Percentiles rank a stretch among this genome's conserved stretches.
Conservation (phyloP, 2,888 invertebrate species). For the Platycheirus rosarum region DNA sequence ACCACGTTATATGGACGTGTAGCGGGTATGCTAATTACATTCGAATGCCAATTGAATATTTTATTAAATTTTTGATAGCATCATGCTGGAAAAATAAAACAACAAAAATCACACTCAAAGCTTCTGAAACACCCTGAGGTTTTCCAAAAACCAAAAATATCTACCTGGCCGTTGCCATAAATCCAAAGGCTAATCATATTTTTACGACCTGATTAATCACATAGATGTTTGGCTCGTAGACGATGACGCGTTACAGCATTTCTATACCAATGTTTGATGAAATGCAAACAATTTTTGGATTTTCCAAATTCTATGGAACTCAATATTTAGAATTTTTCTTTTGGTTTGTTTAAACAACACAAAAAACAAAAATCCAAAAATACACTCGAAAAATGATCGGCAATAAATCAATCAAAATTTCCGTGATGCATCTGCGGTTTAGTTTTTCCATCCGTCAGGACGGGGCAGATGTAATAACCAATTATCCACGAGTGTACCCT, state of each 20-base stretch:
- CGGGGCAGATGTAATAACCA: constrained; percentile 33
- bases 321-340: constrained; percentile 2
- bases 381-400: constrained; percentile 25
- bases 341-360: constrained; percentile 3
- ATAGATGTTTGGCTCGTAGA: background rate
- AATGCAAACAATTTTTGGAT: constrained; percentile 13
- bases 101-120: constrained; percentile 1
- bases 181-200: constrained; percentile 25
- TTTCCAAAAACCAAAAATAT: constrained; percentile 21
- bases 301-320: background rate
- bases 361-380: constrained; percentile 25
- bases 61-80: constrained; percentile 21
- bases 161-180: constrained; percentile 13
- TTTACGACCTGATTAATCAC: constrained; percentile 31
- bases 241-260: background rate
- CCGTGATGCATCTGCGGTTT: constrained; percentile 32
- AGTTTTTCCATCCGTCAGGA: background rate
- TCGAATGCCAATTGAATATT: constrained; percentile 57
- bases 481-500: constrained; percentile 26
- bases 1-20: constrained; percentile 15
- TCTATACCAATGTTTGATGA: too few species aligned
- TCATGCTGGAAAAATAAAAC: constrained; percentile 16
- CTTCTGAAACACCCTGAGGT: background rate
- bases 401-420: constrained; percentile 57
- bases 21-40: constrained; percentile 56